These are phyloP conservation scores for Chanos chanos DNA, from an alignment of 2,797 vertebrate species.

Conservation along the genomic window DNA sequence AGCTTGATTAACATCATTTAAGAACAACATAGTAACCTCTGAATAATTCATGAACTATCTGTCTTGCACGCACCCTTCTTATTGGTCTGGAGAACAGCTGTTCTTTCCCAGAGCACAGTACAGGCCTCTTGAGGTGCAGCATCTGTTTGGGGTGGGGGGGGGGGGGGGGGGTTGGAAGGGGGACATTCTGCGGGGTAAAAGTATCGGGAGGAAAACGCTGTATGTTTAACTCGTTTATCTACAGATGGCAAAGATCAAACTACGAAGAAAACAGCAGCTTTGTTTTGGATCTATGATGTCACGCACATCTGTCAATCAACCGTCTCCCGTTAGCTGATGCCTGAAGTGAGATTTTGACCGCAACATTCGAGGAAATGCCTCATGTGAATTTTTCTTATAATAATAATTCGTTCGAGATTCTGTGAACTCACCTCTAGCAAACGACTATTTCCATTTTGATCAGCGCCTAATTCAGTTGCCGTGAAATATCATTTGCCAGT, in stretches of 20 bases:
- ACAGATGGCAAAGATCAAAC: constrained; percentile 65
- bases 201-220: constrained; percentile 74
- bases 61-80: constrained; percentile 64
- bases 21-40: constrained; percentile 42
- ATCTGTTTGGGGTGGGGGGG: constrained; percentile 67
- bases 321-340: background rate
- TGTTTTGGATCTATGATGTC: constrained; percentile 36
- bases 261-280: constrained; percentile 37
- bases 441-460: too few species aligned
- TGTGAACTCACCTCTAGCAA: too few species aligned
- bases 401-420: too few species aligned
- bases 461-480: too few species aligned
- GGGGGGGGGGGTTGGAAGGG: constrained; percentile 30
- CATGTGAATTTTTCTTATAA: too few species aligned
- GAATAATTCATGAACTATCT: constrained; percentile 79
- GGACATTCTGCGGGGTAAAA: constrained; percentile 58
- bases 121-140: constrained; percentile 74
- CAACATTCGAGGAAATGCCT: background rate
- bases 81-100: constrained; percentile 76
- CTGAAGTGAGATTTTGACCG: background rate
- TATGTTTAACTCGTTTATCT: constrained; percentile 74
- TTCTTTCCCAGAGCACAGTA: constrained; percentile 55
- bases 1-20: constrained; percentile 10
- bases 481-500: too few species aligned
- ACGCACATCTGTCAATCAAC: constrained; percentile 35